Conservation (phyloP, 1,140 invertebrate genomes). For the Drosophila cardini region DNA sequence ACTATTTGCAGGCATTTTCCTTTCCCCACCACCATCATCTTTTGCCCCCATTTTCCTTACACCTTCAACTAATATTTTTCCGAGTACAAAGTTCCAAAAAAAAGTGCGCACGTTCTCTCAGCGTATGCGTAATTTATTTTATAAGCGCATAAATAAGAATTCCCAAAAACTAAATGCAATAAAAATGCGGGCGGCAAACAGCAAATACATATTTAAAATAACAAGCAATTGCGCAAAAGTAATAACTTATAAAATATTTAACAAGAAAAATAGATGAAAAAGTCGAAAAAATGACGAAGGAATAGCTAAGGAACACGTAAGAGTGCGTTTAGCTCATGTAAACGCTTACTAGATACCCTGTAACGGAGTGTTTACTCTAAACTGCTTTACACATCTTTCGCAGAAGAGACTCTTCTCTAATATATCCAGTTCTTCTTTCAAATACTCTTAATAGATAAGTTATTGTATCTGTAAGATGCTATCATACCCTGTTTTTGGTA, state of each 20-base stretch:
- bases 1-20: constrained; percentile 68
- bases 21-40: not conserved
- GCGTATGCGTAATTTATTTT: constrained; percentile 79
- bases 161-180: constrained; percentile 75
- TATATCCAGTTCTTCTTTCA: too few species aligned
- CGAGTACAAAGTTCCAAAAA: constrained; percentile 26
- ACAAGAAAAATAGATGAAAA: constrained; percentile 46
- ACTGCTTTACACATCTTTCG: not conserved
- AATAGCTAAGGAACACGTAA: constrained; percentile 18
- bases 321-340: not conserved
- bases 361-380: not conserved
- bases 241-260: constrained; percentile 78
- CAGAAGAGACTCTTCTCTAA: too few species aligned
- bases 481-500: constrained; percentile 13
- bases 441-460: too few species aligned
- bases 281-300: constrained; percentile 16
- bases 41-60: not conserved
- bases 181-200: constrained; percentile 62
- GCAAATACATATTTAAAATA: constrained; percentile 58
- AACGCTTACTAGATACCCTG: constrained; percentile 8
- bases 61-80: constrained; percentile 12
- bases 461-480: too few species aligned
- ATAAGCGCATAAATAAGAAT: constrained; percentile 76
- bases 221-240: constrained; percentile 78
- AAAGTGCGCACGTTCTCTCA: constrained; percentile 51